A percentile compares a stretch with the other conserved stretches of the same genome.
Conservation (phyloP, 2,113 vertebrate species). For the Hydrolagus affinis region DNA sequence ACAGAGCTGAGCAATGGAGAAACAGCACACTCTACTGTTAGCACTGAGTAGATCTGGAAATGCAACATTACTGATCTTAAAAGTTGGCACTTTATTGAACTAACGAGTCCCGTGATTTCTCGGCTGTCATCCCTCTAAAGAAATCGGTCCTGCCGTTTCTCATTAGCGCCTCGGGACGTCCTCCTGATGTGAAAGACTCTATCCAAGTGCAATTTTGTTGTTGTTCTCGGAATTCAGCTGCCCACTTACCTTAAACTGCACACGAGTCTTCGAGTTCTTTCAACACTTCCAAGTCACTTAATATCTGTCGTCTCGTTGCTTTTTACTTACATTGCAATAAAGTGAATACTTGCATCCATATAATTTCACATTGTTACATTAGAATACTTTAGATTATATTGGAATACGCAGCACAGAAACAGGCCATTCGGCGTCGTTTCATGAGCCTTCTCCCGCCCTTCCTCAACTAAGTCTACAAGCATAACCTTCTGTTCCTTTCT, state of each 20-base stretch:
- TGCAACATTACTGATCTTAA: background rate
- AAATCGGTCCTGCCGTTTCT: background rate
- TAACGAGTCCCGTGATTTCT: background rate
- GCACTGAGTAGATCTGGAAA: background rate
- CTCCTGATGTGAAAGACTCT: too few relatives aligned
- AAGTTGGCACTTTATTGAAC: background rate
- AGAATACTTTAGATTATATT: too few relatives aligned
- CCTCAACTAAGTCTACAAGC: too few relatives aligned
- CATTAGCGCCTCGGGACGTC: too few relatives aligned
- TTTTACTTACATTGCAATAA: too few relatives aligned
- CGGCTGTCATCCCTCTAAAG: background rate
- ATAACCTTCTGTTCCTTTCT: too few relatives aligned
- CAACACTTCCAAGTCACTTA: too few relatives aligned
- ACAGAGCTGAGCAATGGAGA: background rate
- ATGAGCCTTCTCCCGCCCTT: background rate
- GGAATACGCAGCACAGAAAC: too few relatives aligned
- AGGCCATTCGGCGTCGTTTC: background rate
- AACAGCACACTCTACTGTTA: slow-evolving; percentile 13
- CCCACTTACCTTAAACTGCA: background rate
- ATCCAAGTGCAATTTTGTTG: too few relatives aligned
- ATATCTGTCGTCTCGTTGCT: too few relatives aligned
- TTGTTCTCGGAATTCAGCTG: background rate
- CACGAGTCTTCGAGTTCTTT: background rate
- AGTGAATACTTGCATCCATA: too few relatives aligned
- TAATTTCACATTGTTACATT: too few relatives aligned